Evolutionary conservation across 1,140 invertebrate species (phyloP).

Genomic region (Panagrolaimus sp.): DNA sequence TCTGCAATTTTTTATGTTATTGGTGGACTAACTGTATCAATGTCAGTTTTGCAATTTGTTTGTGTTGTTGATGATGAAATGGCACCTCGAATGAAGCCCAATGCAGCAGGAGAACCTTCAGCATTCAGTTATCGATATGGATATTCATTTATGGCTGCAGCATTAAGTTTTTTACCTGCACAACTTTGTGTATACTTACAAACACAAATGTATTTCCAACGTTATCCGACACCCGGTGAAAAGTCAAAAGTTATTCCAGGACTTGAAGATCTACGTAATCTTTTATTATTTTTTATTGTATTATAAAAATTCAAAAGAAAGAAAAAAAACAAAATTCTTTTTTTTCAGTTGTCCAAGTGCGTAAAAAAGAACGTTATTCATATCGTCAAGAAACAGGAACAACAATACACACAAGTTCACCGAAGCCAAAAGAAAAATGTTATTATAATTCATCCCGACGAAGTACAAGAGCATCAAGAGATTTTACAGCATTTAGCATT

Average conservation of each 20-base stretch:
- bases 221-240: conserved; percentile 31
- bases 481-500: conserved; percentile 7
- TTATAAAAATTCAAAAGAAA: background rate
- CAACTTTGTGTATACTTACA: conserved; percentile 39
- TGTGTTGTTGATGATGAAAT: conserved; percentile 44
- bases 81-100: conserved; percentile 42
- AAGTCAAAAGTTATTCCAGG: conserved; percentile 38
- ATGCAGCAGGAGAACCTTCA: conserved; percentile 38
- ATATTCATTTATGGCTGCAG: conserved; percentile 35
- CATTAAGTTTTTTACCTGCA: conserved; percentile 33
- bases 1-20: conserved; percentile 37
- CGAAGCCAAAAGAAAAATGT: background rate
- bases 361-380: background rate
- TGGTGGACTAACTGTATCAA: conserved; percentile 34
- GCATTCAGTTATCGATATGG: conserved; percentile 37
- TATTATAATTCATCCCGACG: conserved; percentile 13
- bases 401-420: background rate
- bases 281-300: too few relatives aligned
- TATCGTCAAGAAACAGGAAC: background rate
- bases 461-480: background rate
- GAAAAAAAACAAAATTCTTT: too few relatives aligned
- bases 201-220: conserved; percentile 31
- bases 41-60: conserved; percentile 40
- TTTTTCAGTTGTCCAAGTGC: conserved; percentile 5
- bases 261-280: conserved; percentile 31